Base-by-base conservation (phyloP, 2,797 vertebrate species). In the Poecilia gillii region DNA sequence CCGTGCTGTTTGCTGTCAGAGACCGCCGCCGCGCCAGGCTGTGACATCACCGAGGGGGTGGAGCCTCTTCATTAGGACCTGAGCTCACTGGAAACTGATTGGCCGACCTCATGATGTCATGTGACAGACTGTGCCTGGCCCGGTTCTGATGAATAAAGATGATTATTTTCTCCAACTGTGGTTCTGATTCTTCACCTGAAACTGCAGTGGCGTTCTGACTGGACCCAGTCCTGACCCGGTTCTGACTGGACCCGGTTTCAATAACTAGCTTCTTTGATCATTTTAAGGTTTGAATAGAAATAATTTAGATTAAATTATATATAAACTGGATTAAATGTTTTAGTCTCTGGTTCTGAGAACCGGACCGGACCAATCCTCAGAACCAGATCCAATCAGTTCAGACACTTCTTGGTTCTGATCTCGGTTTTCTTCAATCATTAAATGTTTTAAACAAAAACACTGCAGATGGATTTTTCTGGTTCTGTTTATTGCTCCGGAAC, bases 21-120 rank as follows among this genome's bases (percentile, higher is more conserved):
- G 92, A 95, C 78, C 94, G 94, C 46, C 81, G 45, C 73, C 78
- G n/a, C 9, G 90, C 94, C 74, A 93, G 88, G 84, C 90, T 96
- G 51, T 96, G 90, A 95, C 47, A 31, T 73, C 78, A 75, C 16
- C 1, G 3, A 53, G 11, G 28, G 68, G 59, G 55, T 1, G 13
- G 81, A 41, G 73, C 23, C 20, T n/a, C 31, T n/a, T 16, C 31
- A 76, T 43, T 0, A 23, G 1, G 16, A 43, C 39, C 23, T 3
- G 39, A 25, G 4, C 6, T 25, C 41, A 41, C 12, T 43, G 11
- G 23, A 12, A 1, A 6, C 66, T 7, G 39, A 71, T 71, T 39
- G 68, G 23, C 41, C 6, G 8, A 25, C 53, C 3, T 5, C 0
- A 16, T 55, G 12, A 3, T 3, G 39, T n/a, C 28, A 20, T 36